A percentile compares a stretch with the other conserved stretches of the same genome.
Evolutionary conservation across 2,888 invertebrate species (phyloP).

Genomic region (Drosophila greeni): DNA sequence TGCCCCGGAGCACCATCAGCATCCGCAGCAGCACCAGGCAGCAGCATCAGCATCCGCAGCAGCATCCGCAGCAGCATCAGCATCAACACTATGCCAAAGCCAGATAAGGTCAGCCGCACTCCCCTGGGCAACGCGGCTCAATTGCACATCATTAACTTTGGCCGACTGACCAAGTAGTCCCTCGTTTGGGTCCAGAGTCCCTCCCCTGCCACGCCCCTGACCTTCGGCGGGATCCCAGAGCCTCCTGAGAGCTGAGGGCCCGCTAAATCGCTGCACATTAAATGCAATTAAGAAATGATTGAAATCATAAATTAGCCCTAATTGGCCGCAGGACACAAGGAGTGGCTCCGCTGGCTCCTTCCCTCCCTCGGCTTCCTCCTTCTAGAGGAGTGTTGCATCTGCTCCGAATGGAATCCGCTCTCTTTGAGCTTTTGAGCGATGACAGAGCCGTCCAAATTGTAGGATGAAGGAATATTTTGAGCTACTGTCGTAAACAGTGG

Average conservation of each 20-base stretch:
- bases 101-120: slow-evolving; percentile 10
- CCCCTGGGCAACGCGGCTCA: slow-evolving; percentile 13
- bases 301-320: slow-evolving; percentile 71
- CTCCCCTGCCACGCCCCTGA: slow-evolving; percentile 1
- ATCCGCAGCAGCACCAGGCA: too few species aligned
- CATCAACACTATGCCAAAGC: slow-evolving; percentile 5
- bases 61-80: not conserved
- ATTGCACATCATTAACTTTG: slow-evolving; percentile 65
- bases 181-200: slow-evolving; percentile 6
- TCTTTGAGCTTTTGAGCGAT: slow-evolving; percentile 4
- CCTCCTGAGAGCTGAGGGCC: slow-evolving; percentile 1
- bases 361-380: slow-evolving; percentile 2
- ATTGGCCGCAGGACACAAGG: slow-evolving; percentile 63
- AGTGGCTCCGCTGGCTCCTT: slow-evolving; percentile 8
- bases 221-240: not conserved
- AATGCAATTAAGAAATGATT: slow-evolving; percentile 73
- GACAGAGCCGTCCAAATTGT: slow-evolving; percentile 51
- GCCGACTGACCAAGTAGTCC: slow-evolving; percentile 64
- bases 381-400: slow-evolving; percentile 1
- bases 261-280: slow-evolving; percentile 70
- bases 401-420: slow-evolving; percentile 10
- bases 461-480: slow-evolving; percentile 58
- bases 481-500: slow-evolving; percentile 56
- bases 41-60: too few species aligned
- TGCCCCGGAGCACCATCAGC: slow-evolving; percentile 14